Percentiles rank a stretch among this genome's conserved stretches.
Conservation (phyloP, 2,888 invertebrate species). For the Cephus runcator region DNA sequence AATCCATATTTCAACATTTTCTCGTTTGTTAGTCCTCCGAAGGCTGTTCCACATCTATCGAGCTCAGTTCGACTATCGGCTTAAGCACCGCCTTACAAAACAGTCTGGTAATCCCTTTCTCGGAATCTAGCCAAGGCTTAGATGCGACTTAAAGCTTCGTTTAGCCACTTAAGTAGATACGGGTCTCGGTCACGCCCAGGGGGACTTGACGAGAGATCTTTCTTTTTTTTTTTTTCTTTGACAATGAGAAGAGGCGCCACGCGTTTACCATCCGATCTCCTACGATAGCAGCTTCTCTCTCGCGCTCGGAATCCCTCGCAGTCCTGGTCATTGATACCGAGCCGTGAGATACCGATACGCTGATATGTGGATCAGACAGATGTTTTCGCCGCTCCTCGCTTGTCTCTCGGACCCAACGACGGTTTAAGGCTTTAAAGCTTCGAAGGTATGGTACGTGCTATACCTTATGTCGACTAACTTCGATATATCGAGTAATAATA, state of each 20-base stretch:
- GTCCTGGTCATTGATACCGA: background rate
- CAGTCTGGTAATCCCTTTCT: slow-evolving; percentile 15
- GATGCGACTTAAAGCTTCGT: slow-evolving; percentile 20
- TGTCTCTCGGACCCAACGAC: background rate
- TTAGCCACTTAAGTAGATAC: slow-evolving; percentile 22
- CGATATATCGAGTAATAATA: background rate
- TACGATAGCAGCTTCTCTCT: background rate
- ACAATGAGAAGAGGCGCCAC: slow-evolving; percentile 5
- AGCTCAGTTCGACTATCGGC: background rate
- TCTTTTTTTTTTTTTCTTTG: no score
- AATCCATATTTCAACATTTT: background rate
- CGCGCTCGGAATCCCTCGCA: background rate
- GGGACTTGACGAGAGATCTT: slow-evolving; percentile 5
- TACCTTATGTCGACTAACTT: background rate
- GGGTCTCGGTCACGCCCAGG: slow-evolving; percentile 7
- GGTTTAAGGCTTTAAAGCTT: background rate
- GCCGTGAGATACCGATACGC: background rate
- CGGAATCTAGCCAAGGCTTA: slow-evolving; percentile 17
- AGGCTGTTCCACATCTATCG: slow-evolving; percentile 2
- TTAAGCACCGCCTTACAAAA: slow-evolving; percentile 7
- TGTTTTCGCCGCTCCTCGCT: background rate
- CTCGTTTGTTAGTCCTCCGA: background rate
- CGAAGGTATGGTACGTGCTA: background rate
- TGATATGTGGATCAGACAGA: background rate
- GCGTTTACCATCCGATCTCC: background rate